phyloP scores from a whole-genome alignment of 2,113 vertebrate species.

The Callipepla californica region DNA sequence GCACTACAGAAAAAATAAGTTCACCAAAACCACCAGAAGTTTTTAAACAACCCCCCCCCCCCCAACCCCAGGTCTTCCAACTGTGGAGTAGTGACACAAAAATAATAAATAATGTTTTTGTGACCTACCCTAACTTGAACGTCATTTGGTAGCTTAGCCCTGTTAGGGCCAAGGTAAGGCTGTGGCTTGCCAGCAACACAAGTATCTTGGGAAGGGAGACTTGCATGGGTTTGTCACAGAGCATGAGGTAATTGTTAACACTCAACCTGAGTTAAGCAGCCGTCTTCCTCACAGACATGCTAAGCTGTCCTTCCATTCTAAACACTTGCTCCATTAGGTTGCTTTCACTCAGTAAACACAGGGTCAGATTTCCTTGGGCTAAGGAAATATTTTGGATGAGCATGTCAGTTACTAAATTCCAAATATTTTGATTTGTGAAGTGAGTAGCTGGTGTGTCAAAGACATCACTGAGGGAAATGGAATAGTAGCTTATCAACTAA shows the following conservation, averaged over 20 bases:
- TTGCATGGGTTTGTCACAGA: neutral
- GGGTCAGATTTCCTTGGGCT: neutral
- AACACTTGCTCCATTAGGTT: slow-evolving; percentile 38
- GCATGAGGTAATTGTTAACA: neutral
- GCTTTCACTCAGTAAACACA: slow-evolving; percentile 19
- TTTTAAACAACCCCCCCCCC: neutral
- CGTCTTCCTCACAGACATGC: neutral
- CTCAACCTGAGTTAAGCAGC: neutral
- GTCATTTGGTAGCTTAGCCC: neutral
- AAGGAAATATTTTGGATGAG: neutral
- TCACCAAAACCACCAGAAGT: neutral
- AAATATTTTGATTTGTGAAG: slow-evolving; percentile 26
- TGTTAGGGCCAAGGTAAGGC: accelerated
- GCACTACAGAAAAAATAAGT: neutral
- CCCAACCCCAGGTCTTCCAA: neutral
- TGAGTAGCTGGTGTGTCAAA: neutral
- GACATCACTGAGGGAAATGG: neutral
- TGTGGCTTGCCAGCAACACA: neutral
- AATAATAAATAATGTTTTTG: neutral
- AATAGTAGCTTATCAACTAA: neutral
- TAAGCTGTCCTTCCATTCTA: neutral
- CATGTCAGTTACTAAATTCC: neutral
- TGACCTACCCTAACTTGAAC: neutral
- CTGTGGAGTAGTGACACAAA: neutral
- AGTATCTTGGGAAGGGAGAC: neutral